Evolutionary conservation across 1,140 invertebrate genomes (phyloP).

Genomic region (Andricus grossulariae): DNA sequence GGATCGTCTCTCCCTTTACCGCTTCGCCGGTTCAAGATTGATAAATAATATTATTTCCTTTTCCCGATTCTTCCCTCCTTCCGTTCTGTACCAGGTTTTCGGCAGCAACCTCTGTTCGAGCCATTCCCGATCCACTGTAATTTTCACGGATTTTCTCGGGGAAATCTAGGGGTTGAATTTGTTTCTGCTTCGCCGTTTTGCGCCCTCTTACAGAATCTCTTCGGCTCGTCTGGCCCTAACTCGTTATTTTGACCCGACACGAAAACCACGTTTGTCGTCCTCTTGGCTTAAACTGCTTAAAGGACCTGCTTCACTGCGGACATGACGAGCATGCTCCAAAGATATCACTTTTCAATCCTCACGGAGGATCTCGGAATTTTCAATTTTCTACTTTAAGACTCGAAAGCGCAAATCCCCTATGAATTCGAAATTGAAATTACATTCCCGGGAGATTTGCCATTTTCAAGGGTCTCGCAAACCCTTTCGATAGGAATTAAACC

Average conservation of each 20-base stretch:
- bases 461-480: conserved; percentile 21
- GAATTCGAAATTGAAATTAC: conserved; percentile 28
- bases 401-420: neutral
- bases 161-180: conserved; percentile 54
- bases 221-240: neutral
- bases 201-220: neutral
- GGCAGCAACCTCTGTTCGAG: conserved; percentile 37
- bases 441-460: conserved; percentile 7
- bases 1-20: conserved; percentile 19
- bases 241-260: neutral
- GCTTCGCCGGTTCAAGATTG: conserved; percentile 46
- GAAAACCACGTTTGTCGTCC: neutral
- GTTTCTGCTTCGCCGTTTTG: conserved; percentile 42
- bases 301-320: conserved; percentile 6
- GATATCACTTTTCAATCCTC: conserved; percentile 30
- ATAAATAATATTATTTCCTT: conserved; percentile 59
- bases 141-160: conserved; percentile 52
- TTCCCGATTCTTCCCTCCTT: conserved; percentile 31
- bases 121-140: conserved; percentile 45
- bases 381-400: conserved; percentile 22
- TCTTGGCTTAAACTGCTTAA: neutral
- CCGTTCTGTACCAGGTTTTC: conserved; percentile 25
- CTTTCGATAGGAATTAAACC: conserved; percentile 10
- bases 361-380: conserved; percentile 13
- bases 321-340: neutral